phyloP scores from a whole-genome alignment of 2,113 vertebrate species.

The Pluvialis apricaria region DNA sequence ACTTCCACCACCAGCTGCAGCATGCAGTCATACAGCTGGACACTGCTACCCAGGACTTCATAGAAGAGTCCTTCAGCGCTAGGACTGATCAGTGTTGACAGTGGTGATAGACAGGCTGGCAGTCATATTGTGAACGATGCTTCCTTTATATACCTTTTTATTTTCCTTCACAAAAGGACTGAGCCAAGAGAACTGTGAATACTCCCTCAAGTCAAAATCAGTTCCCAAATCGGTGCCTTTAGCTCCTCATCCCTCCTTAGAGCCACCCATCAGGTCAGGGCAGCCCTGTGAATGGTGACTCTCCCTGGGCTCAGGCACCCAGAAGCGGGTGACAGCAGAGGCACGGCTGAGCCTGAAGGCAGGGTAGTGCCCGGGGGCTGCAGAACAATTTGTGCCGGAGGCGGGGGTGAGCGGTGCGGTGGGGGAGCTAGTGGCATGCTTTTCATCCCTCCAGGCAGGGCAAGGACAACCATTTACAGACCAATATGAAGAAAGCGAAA shows the following conservation, averaged over 20 bases:
- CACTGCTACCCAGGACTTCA: background rate
- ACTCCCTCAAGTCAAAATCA: background rate
- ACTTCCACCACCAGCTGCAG: background rate
- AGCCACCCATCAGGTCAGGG: background rate
- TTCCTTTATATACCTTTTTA: background rate
- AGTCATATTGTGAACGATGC: background rate
- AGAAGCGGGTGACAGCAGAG: background rate
- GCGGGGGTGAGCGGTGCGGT: accelerated
- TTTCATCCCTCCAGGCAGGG: background rate
- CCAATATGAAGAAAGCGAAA: background rate
- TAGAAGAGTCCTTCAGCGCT: background rate
- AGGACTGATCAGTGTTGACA: background rate
- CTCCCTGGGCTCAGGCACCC: accelerated
- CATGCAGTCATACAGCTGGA: background rate
- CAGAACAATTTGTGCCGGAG: background rate
- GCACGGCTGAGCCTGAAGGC: accelerated
- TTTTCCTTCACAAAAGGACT: background rate
- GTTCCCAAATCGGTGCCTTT: background rate
- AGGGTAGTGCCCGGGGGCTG: accelerated
- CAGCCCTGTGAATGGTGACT: background rate
- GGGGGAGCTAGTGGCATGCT: background rate
- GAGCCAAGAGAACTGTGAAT: background rate
- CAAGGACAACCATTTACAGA: background rate
- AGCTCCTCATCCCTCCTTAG: background rate
- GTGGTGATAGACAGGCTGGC: background rate